Conservation (phyloP, 2,888 invertebrate species). For the Ernsta delagoae region DNA sequence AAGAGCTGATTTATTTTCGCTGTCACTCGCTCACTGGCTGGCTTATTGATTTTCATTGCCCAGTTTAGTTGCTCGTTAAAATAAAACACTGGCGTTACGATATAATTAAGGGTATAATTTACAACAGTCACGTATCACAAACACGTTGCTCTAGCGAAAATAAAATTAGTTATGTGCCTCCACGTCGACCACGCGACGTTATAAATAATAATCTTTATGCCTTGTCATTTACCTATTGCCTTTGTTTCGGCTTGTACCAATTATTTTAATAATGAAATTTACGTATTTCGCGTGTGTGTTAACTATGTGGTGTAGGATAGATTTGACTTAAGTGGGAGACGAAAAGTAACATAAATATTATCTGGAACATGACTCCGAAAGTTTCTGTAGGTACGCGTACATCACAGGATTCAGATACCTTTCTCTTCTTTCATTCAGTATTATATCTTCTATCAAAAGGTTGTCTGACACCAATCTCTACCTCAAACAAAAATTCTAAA, state of each 20-base stretch:
- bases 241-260: slow-evolving; percentile 33
- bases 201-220: slow-evolving; percentile 70
- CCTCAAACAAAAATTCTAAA: too few relatives aligned
- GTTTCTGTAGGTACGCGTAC: too few relatives aligned
- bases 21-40: slow-evolving; percentile 22
- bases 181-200: slow-evolving; percentile 66
- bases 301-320: not conserved
- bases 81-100: slow-evolving; percentile 62
- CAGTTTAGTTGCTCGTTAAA: slow-evolving; percentile 63
- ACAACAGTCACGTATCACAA: slow-evolving; percentile 68
- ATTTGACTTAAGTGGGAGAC: slow-evolving; percentile 6
- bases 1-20: slow-evolving; percentile 27
- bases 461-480: too few relatives aligned
- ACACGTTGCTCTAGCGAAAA: slow-evolving; percentile 75
- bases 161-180: slow-evolving; percentile 61
- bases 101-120: slow-evolving; percentile 77
- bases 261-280: slow-evolving; percentile 28
- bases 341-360: too few relatives aligned
- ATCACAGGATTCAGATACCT: too few relatives aligned
- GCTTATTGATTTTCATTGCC: slow-evolving; percentile 58
- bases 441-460: too few relatives aligned
- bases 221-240: slow-evolving; percentile 36
- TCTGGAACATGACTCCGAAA: too few relatives aligned
- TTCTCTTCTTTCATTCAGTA: too few relatives aligned
- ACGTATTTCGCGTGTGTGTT: slow-evolving; percentile 20